Evolutionary conservation across 2,797 vertebrate genomes (phyloP).

Genomic region (Sebastes hubbsi): DNA sequence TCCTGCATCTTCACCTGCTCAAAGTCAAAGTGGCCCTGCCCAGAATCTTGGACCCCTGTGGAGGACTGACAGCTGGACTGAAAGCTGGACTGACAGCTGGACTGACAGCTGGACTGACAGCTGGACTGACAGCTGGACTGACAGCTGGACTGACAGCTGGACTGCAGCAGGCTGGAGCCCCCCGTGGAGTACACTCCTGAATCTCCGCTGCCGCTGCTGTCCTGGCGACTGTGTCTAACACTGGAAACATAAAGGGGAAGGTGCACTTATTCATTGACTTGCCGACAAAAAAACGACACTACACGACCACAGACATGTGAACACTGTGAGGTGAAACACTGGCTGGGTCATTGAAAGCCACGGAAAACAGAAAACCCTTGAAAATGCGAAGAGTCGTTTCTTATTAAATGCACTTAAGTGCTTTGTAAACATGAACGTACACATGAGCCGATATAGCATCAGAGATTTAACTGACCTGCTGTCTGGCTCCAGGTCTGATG

Average conservation of each 20-base stretch:
- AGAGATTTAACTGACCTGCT: constrained; percentile 26
- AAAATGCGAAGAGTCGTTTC: not conserved
- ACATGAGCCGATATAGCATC: not conserved
- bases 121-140: not conserved
- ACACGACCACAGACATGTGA: not conserved
- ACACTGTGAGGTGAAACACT: not conserved
- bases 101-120: not conserved
- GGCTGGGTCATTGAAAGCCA: not conserved
- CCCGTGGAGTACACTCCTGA: constrained; percentile 77
- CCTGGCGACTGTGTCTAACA: constrained; percentile 59
- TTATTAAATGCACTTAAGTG: not conserved
- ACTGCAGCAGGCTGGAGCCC: constrained; percentile 33
- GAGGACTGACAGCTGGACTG: not conserved
- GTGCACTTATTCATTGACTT: not conserved
- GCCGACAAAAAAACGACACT: not conserved
- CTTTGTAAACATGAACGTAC: not conserved
- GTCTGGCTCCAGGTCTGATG: constrained; percentile 22
- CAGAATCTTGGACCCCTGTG: fast-evolving
- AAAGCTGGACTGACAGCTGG: not conserved
- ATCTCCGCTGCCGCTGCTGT: constrained; percentile 75
- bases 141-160: not conserved
- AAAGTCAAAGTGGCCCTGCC: not conserved
- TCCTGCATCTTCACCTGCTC: constrained; percentile 42
- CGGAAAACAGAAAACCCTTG: not conserved
- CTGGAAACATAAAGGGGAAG: not conserved